A percentile compares a stretch with the other conserved stretches of the same genome.
Conservation (phyloP, 2,888 invertebrate genomes). For the Drosophila histrio region DNA sequence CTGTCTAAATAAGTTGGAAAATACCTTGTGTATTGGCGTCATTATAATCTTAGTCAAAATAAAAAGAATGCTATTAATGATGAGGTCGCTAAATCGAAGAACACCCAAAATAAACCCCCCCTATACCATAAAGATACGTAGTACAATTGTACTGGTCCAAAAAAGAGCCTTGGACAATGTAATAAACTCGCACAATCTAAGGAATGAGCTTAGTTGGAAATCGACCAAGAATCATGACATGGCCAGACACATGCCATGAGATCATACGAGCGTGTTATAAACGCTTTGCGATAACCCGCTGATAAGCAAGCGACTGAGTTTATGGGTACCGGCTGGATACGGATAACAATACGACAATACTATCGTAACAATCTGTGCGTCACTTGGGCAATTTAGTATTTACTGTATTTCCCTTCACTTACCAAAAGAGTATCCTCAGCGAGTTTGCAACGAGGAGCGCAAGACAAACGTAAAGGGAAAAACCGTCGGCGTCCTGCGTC, state of each 20-base stretch:
- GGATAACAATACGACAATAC: constrained; percentile 42
- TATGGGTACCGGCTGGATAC: constrained; percentile 15
- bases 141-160: background rate
- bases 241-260: constrained; percentile 46
- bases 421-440: constrained; percentile 99
- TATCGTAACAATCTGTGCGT: constrained; percentile 3
- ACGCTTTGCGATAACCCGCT: constrained; percentile 47
- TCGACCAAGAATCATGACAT: constrained; percentile 57
- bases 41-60: background rate
- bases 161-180: constrained; percentile 37
- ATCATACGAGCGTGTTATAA: constrained; percentile 45
- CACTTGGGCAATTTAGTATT: background rate
- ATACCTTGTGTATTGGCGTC: background rate
- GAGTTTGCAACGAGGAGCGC: constrained; percentile 98
- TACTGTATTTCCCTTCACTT: constrained; percentile 81
- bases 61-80: constrained; percentile 10
- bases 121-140: constrained; percentile 37
- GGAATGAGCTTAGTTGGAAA: constrained; percentile 22
- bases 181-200: constrained; percentile 27
- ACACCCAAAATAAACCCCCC: background rate
- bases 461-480: constrained; percentile 98
- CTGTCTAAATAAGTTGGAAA: background rate
- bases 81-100: constrained; percentile 30
- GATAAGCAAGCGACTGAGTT: constrained; percentile 37
- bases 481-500: constrained; percentile 97